phyloP scores from a whole-genome alignment of 2,113 vertebrate species.

The Platysternon megacephalum region DNA sequence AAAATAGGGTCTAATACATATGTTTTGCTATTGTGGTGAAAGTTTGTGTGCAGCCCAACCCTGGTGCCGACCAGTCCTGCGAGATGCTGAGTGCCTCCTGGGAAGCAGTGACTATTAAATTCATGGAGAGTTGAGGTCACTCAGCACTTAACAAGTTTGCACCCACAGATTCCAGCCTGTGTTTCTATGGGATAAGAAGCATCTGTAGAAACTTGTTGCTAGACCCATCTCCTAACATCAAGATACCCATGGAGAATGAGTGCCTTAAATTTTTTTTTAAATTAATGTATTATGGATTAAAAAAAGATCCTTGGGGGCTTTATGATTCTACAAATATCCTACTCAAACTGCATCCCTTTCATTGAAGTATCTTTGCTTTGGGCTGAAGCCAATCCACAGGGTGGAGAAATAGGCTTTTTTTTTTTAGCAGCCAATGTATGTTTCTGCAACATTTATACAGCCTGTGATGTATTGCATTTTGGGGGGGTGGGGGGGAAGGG shows the following conservation, averaged over 20 bases:
- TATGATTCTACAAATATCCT: background rate
- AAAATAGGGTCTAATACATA: background rate
- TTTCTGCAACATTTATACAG: background rate
- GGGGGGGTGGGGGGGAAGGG: background rate
- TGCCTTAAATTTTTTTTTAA: background rate
- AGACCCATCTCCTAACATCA: background rate
- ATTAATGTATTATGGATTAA: background rate
- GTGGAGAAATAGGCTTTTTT: background rate
- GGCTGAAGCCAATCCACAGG: fast-evolving
- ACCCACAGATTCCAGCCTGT: background rate
- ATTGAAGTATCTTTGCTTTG: background rate
- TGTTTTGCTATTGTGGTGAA: background rate
- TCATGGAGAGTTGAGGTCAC: too few species aligned
- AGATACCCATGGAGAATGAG: background rate
- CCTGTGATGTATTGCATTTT: background rate
- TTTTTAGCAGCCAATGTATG: background rate
- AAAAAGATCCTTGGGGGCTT: background rate
- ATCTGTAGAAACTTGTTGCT: background rate
- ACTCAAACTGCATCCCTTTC: background rate
- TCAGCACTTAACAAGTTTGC: background rate
- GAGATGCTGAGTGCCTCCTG: background rate
- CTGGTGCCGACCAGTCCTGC: background rate
- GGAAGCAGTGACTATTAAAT: fast-evolving
- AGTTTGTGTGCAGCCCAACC: background rate
- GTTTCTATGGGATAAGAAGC: background rate